Base-by-base conservation (phyloP, 2,888 invertebrate genomes). In the Stegana nigrithorax region DNA sequence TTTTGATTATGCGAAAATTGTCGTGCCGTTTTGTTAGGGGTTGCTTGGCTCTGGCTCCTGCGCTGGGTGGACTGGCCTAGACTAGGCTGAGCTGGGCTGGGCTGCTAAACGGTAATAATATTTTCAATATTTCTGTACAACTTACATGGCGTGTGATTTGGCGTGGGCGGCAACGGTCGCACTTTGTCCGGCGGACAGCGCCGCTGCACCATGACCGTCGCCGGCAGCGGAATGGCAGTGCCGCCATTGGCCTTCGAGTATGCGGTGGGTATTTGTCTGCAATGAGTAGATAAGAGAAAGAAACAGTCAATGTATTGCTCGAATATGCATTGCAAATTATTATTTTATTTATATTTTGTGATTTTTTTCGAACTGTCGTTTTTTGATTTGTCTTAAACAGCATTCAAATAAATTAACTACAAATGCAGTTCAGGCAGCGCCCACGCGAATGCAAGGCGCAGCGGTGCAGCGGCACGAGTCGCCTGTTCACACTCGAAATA, bases 131-230 rank as follows among this genome's bases (percentile, higher is more conserved):
- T 72, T 27, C 64, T 73, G 64, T 61, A 17, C 4, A 32, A 84
- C 86, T 86, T 83, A 86, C 86, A 83, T 77, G 85, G 84, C 70
- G 83, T 81, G 68, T 89, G 89, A 63, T 87, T 87, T 27, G 90
- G 90, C 29, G 91, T 90, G 60, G 90, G 89, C 10, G 92, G 92
- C 72, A 92, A 88, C 10, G 93, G 93, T 63, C 93, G 89, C 67
- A 90, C 89, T 83, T 93, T 93, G 87, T 93, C 93, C 71, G 92
- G 92, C 59, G 92, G 92, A 73, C 92, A 92, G 84, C 92, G 89
- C 69, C 93, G 88, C 67, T 90, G 90, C 57, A 92, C 92, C 75
- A 91, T 88, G 68, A 92, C 92, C 27, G 92, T 92, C 64, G 93
- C 93, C 45, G 93, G 93, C 77, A 93, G 84, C 61, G 93, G 93